Conservation (phyloP, 2,113 vertebrate species). For the Gobiocypris rarus region DNA sequence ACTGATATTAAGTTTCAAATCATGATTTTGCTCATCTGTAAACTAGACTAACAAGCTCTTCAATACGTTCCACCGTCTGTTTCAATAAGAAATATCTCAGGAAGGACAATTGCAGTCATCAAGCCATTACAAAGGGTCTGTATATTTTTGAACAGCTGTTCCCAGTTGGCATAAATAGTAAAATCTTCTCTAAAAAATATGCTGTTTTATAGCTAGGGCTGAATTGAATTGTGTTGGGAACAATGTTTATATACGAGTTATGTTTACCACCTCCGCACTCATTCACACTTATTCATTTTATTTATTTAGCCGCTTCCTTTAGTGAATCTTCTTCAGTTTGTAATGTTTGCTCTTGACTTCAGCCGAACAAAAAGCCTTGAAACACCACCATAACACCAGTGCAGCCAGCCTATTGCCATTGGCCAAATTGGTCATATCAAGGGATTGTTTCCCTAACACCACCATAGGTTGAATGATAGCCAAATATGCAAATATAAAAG, state of each 20-base stretch:
- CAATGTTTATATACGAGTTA: neutral
- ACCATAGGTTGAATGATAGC: neutral
- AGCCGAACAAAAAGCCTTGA: constrained; percentile 31
- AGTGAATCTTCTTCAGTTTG: neutral
- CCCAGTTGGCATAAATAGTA: neutral
- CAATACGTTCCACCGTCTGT: neutral
- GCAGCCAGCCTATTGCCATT: neutral
- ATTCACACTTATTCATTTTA: neutral
- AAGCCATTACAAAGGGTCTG: neutral
- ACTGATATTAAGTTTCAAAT: neutral
- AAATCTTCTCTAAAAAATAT: neutral
- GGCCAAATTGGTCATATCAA: constrained; percentile 10
- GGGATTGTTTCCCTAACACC: constrained; percentile 14
- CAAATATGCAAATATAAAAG: constrained; percentile 16
- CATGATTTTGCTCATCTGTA: neutral
- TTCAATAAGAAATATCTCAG: neutral
- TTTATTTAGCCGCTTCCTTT: neutral
- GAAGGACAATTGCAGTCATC: neutral
- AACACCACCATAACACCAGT: neutral
- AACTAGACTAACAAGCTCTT: neutral
- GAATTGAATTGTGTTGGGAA: neutral
- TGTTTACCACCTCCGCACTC: neutral
- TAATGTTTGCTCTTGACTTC: neutral
- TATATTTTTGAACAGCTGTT: neutral
- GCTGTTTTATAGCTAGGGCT: neutral